Percentiles rank a stretch among this genome's conserved stretches.
These are phyloP conservation scores for Mormyrus lacerda DNA, from an alignment of 2,113 vertebrate species.

Conservation along the genomic window DNA sequence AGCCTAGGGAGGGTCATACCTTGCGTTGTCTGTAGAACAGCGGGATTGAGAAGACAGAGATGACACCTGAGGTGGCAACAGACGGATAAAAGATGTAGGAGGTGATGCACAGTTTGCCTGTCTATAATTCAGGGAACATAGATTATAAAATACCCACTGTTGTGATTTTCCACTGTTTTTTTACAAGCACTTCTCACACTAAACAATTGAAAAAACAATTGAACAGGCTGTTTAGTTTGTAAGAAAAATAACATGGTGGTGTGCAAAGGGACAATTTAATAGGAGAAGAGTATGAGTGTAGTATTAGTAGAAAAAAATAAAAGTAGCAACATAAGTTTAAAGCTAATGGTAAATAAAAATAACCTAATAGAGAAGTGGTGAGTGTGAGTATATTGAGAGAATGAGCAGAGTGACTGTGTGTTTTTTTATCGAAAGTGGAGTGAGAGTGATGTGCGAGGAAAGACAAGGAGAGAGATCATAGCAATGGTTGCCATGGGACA, in stretches of 20 bases:
- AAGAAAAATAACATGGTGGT: neutral
- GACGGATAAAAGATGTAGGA: neutral
- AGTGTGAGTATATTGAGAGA: neutral
- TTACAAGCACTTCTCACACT: neutral
- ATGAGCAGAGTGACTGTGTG: neutral
- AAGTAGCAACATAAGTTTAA: neutral
- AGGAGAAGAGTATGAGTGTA: neutral
- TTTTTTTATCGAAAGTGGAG: neutral
- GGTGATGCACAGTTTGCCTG: neutral
- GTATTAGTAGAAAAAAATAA: neutral
- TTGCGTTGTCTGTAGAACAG: slow-evolving; percentile 77
- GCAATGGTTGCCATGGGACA: neutral
- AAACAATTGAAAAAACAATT: neutral
- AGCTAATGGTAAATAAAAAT: neutral
- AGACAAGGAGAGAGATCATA: neutral
- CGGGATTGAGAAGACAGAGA: slow-evolving; percentile 76
- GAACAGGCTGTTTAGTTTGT: neutral
- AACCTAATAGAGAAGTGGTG: neutral
- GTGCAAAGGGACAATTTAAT: neutral
- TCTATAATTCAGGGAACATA: neutral
- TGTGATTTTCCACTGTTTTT: neutral
- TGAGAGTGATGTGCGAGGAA: neutral
- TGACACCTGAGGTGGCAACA: slow-evolving; percentile 61
- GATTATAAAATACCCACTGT: neutral
- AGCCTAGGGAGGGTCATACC: slow-evolving; percentile 50